Base-by-base conservation (phyloP, 2,888 invertebrate genomes). In the Drosophila pegasa region DNA sequence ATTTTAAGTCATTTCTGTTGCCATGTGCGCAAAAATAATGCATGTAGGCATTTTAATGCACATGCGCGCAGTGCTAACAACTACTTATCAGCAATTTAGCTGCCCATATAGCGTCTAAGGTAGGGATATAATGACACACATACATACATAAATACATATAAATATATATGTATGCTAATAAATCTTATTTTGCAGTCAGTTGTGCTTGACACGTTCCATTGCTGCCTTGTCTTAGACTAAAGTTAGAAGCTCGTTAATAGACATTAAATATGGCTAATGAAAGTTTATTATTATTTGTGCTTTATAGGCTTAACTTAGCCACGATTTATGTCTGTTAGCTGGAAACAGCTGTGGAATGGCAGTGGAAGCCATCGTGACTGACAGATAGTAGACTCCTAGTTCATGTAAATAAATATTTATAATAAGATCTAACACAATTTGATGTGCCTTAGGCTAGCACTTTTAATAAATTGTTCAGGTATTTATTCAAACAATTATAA, bases 11-110 rank as follows among this genome's bases (percentile, higher is more conserved):
- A 68, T 40, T 43, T 41, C 71, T 75, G 84, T 84, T 87, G 84
- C 75, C 57, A 83, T 79, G 84, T 69, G 86, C 60, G 56, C 73
- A 41, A 65, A 29, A 66, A 37, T 47, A 27, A 5, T 27, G 43
- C 83, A 78, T 83, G 83, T 43, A 68, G 84, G 80, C 67, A 86
- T 83, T 74, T 71, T 68, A 68, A 85, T 80, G 75, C 67, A 64
- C 31, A 59, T 40, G 63, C 65, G 41, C 29, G 20, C 59, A 45
- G 51, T 52, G 20, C 35, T 60, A 43, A 74, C 70, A 74, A 75
- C 75, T 70, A 75, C 56, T 70, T 74, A 75, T 47, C 37, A 45
- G 65, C 41, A 56, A 75, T 70, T 74, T 66, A 71, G 65, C 59
- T 66, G 59, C 62, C 45, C 54, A 71, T 63, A 25, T 50, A n/a